These are phyloP conservation scores for Macropodus opercularis DNA, from an alignment of 2,797 vertebrate genomes.

Conservation along the genomic window DNA sequence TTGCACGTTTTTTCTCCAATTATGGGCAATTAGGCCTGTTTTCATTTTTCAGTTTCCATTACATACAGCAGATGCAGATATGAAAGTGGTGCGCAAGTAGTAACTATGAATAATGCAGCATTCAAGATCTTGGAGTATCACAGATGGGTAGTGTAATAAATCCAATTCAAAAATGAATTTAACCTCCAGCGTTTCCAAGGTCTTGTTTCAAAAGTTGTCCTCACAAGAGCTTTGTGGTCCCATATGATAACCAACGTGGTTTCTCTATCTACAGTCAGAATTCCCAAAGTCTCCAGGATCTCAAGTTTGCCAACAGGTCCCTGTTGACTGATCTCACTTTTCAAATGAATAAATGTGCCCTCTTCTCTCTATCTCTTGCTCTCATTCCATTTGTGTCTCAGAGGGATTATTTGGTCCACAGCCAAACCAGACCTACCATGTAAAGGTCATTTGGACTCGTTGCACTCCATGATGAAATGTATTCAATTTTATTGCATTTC, in stretches of 20 bases:
- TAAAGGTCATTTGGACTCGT: conserved; percentile 77
- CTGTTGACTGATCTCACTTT: conserved; percentile 67
- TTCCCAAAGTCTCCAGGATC: conserved; percentile 68
- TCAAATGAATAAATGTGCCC: conserved; percentile 71
- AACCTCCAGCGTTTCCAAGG: conserved; percentile 33
- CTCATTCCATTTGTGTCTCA: conserved; percentile 67
- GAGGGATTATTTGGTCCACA: conserved; percentile 61
- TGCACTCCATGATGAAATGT: conserved; percentile 62
- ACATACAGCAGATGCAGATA: conserved; percentile 1
- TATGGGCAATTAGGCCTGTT: background rate
- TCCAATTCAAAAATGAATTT: conserved; percentile 4
- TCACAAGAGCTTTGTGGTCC: conserved; percentile 39
- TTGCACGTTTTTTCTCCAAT: conserved; percentile 9
- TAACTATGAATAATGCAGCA: background rate
- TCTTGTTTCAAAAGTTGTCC: conserved; percentile 48
- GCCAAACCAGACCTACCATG: conserved; percentile 71
- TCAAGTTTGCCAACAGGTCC: conserved; percentile 74
- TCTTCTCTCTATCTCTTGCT: conserved; percentile 52
- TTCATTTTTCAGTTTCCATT: background rate
- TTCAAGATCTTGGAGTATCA: background rate
- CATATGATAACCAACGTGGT: conserved; percentile 53
- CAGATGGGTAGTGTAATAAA: background rate
- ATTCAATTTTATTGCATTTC: conserved; percentile 66
- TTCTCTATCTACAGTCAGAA: conserved; percentile 60
- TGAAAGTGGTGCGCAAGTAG: background rate